Conservation (phyloP, 1,140 invertebrate genomes). For the Brevipalpus yothersi region DNA sequence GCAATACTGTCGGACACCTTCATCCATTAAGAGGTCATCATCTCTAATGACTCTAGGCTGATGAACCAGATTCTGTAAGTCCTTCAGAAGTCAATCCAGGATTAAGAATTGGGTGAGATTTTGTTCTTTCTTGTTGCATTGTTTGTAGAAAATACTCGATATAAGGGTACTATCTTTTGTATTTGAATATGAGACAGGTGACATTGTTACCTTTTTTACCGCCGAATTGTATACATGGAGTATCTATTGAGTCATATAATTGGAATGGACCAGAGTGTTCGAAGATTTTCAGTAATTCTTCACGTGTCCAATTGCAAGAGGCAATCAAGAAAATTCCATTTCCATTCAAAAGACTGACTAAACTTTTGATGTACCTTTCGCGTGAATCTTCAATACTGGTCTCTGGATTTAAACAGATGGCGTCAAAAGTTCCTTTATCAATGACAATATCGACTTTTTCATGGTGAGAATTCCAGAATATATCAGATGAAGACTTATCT, state of each 20-base stretch:
- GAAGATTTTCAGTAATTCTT: slow-evolving; percentile 50
- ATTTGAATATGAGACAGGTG: slow-evolving; percentile 4
- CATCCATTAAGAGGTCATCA: too few relatives aligned
- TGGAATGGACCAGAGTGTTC: slow-evolving; percentile 16
- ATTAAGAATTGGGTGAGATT: too few relatives aligned
- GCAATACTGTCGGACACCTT: too few relatives aligned
- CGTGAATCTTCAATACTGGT: slow-evolving; percentile 31
- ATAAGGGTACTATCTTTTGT: background rate
- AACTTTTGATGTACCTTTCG: slow-evolving; percentile 37
- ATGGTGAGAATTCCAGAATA: too few relatives aligned
- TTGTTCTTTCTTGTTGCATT: too few relatives aligned
- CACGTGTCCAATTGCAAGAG: slow-evolving; percentile 80
- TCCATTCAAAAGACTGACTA: slow-evolving; percentile 30
- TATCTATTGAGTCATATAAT: slow-evolving; percentile 3
- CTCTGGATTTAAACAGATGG: slow-evolving; percentile 38
- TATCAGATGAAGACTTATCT: background rate
- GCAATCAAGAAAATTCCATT: slow-evolving; percentile 52
- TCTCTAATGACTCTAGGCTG: too few relatives aligned
- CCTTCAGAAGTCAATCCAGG: too few relatives aligned
- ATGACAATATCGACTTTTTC: slow-evolving; percentile 35
- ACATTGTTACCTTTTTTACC: slow-evolving; percentile 4
- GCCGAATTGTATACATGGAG: slow-evolving; percentile 4
- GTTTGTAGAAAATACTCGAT: too few relatives aligned
- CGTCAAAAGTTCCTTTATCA: slow-evolving; percentile 67
- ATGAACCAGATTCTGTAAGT: too few relatives aligned